A percentile compares a stretch with the other conserved stretches of the same genome.
Evolutionary conservation across 2,797 vertebrate genomes (phyloP).

Genomic region (Melanitta fusca): DNA sequence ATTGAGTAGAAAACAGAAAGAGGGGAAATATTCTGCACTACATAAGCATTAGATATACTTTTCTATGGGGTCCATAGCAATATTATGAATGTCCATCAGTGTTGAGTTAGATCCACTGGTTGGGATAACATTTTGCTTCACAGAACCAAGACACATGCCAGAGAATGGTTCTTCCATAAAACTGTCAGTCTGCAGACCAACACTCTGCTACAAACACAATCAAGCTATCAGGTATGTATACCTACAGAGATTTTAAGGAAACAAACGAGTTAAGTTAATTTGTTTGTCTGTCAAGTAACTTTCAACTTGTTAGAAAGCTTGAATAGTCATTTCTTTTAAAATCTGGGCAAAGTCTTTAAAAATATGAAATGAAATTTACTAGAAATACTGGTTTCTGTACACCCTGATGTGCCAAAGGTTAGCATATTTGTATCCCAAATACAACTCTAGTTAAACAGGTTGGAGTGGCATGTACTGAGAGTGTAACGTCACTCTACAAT

Average conservation of each 20-base stretch:
- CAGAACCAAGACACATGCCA: not conserved
- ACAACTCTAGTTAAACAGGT: not conserved
- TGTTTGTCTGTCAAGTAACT: not conserved
- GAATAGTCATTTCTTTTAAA: not conserved
- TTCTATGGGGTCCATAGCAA: not conserved
- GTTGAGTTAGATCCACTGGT: not conserved
- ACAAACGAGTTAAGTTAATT: not conserved
- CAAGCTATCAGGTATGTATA: not conserved
- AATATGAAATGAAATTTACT: not conserved
- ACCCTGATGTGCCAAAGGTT: not conserved
- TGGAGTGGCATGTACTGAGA: not conserved
- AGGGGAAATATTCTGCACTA: not conserved
- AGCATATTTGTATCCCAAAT: not conserved
- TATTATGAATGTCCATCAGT: not conserved
- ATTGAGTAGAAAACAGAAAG: not conserved
- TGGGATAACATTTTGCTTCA: not conserved
- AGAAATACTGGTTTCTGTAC: not conserved
- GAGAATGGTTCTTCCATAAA: not conserved
- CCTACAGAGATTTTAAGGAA: not conserved
- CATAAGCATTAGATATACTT: not conserved
- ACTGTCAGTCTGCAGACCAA: not conserved
- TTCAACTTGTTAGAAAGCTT: not conserved
- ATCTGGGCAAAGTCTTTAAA: not conserved
- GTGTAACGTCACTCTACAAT: rapidly evolving
- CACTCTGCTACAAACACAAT: not conserved